A percentile compares a stretch with the other conserved stretches of the same genome.
These are phyloP conservation scores for Temnothorax unifasciatus DNA, from an alignment of 2,888 invertebrate species.

Conservation along the genomic window DNA sequence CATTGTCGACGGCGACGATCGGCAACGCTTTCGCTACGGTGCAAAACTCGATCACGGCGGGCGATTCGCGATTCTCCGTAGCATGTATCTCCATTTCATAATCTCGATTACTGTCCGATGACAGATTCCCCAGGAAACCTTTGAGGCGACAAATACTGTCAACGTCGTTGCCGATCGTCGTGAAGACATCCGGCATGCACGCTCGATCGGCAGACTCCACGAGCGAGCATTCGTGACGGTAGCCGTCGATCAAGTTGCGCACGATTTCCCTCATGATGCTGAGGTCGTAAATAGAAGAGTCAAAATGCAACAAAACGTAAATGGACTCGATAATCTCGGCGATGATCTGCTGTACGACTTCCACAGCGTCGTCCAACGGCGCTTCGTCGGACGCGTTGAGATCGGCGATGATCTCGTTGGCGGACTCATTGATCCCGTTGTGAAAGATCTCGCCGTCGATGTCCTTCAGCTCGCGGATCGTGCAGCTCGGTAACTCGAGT, in stretches of 20 bases:
- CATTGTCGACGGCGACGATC: not conserved
- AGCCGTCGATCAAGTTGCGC: conserved; percentile 7
- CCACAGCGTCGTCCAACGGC: not conserved
- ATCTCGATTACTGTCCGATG: not conserved
- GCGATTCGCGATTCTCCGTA: not conserved
- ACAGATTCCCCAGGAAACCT: conserved; percentile 24
- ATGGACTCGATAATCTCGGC: conserved; percentile 73
- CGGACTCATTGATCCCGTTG: conserved; percentile 79
- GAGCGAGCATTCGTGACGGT: not conserved
- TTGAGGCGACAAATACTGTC: conserved; percentile 26
- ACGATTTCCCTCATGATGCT: not conserved
- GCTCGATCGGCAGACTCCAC: not conserved
- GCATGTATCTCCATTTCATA: not conserved
- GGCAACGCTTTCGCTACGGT: conserved; percentile 54
- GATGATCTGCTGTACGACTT: conserved; percentile 66
- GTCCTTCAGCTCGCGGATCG: conserved; percentile 75
- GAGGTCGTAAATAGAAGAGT: conserved; percentile 32
- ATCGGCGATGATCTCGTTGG: conserved; percentile 81
- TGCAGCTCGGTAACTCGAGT: conserved; percentile 76
- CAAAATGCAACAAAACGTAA: not conserved
- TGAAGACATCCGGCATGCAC: not conserved
- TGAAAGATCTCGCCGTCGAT: conserved; percentile 78
- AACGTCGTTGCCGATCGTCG: not conserved
- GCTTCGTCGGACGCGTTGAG: conserved; percentile 63
- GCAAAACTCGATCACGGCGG: conserved; percentile 63